Conservation (phyloP, 2,888 invertebrate genomes). For the Lasioglossum malachurum region DNA sequence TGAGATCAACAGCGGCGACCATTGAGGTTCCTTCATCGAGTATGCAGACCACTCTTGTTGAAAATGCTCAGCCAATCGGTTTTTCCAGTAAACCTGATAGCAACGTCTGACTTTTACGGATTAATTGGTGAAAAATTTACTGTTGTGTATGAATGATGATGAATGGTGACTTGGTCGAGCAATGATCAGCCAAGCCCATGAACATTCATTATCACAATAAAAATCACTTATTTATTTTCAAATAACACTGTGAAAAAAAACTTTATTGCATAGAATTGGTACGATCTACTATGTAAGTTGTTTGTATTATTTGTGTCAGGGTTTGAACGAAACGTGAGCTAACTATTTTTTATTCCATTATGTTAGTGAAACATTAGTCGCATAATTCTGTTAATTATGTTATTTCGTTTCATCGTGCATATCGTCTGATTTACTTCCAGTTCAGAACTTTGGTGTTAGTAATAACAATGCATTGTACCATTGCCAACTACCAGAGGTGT, state of each 20-base stretch:
- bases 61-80: constrained; percentile 93
- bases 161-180: constrained; percentile 57
- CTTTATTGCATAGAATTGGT: neutral
- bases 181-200: constrained; percentile 61
- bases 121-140: constrained; percentile 60
- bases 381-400: neutral
- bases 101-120: constrained; percentile 87
- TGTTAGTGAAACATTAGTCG: constrained; percentile 12
- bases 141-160: constrained; percentile 56
- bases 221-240: constrained; percentile 32
- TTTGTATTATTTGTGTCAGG: constrained; percentile 10
- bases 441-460: constrained; percentile 24
- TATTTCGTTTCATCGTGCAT: neutral
- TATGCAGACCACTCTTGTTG: constrained; percentile 91
- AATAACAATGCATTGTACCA: neutral
- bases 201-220: constrained; percentile 46
- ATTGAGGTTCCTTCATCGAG: constrained; percentile 83
- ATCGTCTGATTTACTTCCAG: constrained; percentile 18
- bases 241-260: constrained; percentile 4
- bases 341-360: neutral
- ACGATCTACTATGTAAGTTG: constrained; percentile 24
- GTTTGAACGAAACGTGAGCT: constrained; percentile 23
- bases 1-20: constrained; percentile 89
- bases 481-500: neutral
- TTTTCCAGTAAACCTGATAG: constrained; percentile 90